These are phyloP conservation scores for Amaurobius ferox DNA, from an alignment of 2,888 invertebrate species.

Conservation along the genomic window DNA sequence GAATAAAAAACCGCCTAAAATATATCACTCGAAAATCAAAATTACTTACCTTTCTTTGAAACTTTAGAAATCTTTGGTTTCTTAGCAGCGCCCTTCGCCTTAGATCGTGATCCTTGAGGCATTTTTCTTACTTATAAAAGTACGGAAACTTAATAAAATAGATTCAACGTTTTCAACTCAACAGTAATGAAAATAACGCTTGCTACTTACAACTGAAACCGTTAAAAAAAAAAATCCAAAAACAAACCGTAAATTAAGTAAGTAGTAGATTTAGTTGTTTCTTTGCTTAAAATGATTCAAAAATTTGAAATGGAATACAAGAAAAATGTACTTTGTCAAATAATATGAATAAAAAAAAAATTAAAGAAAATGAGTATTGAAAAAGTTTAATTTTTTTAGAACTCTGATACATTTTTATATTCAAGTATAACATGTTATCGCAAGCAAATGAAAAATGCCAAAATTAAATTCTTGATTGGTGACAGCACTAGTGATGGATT, in stretches of 20 bases:
- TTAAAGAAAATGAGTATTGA: too few relatives aligned
- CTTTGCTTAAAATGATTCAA: not conserved
- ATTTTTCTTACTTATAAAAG: not conserved
- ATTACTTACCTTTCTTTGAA: conserved; percentile 49
- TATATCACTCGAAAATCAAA: not conserved
- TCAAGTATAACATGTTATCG: too few relatives aligned
- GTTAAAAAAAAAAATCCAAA: conserved; percentile 9
- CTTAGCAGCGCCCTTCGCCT: conserved; percentile 42
- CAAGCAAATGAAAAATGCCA: too few relatives aligned
- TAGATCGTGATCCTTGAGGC: conserved; percentile 40
- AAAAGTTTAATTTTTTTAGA: too few relatives aligned
- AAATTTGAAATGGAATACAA: too few relatives aligned
- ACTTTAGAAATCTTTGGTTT: conserved; percentile 53
- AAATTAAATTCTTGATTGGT: too few relatives aligned
- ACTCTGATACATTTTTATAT: too few relatives aligned
- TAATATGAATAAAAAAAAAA: too few relatives aligned
- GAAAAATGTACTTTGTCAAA: too few relatives aligned
- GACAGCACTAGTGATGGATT: too few relatives aligned
- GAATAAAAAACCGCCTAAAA: conserved; percentile 2
- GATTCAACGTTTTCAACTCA: not conserved
- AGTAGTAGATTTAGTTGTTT: not conserved
- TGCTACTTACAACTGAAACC: not conserved
- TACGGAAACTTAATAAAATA: too few relatives aligned
- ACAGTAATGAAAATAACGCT: conserved; percentile 21
- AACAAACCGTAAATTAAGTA: not conserved